Conservation (phyloP, 1,140 invertebrate species). For the Dendrolimus punctatus region DNA sequence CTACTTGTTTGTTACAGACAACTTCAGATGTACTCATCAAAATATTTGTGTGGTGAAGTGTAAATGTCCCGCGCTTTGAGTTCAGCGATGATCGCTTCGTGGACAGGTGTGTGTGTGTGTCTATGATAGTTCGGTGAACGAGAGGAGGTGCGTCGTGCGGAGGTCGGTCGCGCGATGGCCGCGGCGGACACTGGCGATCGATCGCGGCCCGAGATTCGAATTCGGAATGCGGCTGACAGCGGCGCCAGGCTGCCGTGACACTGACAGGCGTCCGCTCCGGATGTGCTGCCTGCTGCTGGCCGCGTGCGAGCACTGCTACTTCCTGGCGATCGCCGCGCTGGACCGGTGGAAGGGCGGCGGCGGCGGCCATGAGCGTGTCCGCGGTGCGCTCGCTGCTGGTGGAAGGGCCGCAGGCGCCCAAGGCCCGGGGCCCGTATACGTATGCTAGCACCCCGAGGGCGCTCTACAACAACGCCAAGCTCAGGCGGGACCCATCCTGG, state of each 20-base stretch:
- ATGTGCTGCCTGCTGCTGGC: slow-evolving; percentile 44
- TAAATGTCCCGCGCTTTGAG: too few relatives aligned
- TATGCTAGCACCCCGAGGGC: slow-evolving; percentile 63
- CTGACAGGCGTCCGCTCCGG: slow-evolving; percentile 3
- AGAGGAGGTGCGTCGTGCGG: background rate
- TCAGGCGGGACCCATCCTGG: slow-evolving; percentile 58
- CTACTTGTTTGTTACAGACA: too few relatives aligned
- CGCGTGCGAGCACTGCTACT: slow-evolving; percentile 31
- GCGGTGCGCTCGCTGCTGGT: slow-evolving; percentile 46
- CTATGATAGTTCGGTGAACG: too few relatives aligned
- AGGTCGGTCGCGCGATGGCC: background rate
- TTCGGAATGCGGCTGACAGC: slow-evolving; percentile 6
- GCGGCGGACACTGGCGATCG: background rate
- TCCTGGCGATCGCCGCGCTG: slow-evolving; percentile 18
- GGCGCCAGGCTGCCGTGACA: slow-evolving; percentile 1
- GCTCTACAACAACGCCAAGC: slow-evolving; percentile 65
- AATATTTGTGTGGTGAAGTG: too few relatives aligned
- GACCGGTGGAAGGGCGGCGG: slow-evolving; percentile 8
- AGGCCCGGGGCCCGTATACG: slow-evolving; percentile 53
- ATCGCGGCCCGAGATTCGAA: background rate
- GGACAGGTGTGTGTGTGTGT: too few relatives aligned
- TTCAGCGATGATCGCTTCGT: too few relatives aligned
- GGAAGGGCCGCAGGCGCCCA: slow-evolving; percentile 41
- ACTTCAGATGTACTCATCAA: too few relatives aligned
- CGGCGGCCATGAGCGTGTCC: slow-evolving; percentile 46